Conservation (phyloP, 2,113 vertebrate species). For the Siphamia tubifer region DNA sequence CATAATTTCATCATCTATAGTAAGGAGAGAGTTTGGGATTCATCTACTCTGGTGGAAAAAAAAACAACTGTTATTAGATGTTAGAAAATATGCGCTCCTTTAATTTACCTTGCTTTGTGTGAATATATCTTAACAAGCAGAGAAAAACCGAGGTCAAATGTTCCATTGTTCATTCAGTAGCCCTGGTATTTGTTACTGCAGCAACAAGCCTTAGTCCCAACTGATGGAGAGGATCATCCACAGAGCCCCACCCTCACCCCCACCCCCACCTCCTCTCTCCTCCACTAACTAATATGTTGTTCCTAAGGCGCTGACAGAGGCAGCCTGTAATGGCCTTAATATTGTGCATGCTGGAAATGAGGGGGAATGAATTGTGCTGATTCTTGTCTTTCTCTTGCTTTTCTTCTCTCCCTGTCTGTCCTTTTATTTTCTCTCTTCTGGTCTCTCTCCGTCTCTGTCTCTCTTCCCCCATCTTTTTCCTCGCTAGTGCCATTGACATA, state of each 20-base stretch:
- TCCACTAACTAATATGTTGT: slow-evolving; percentile 72
- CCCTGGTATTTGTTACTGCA: slow-evolving; percentile 53
- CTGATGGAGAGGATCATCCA: slow-evolving; percentile 61
- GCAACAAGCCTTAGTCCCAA: slow-evolving; percentile 47
- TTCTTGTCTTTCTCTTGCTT: slow-evolving; percentile 58
- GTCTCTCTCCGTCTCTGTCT: neutral
- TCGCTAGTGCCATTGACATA: slow-evolving; percentile 7
- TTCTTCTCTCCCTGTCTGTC: slow-evolving; percentile 8
- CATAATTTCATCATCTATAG: too few relatives aligned
- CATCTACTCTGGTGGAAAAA: too few relatives aligned
- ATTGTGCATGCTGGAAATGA: slow-evolving; percentile 68
- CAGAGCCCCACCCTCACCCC: slow-evolving; percentile 2
- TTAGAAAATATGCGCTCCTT: too few relatives aligned
- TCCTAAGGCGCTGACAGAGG: slow-evolving; percentile 80
- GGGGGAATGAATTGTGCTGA: slow-evolving; percentile 83
- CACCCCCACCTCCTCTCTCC: slow-evolving; percentile 31
- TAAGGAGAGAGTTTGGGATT: too few relatives aligned
- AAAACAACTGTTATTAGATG: too few relatives aligned
- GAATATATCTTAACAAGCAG: too few relatives aligned
- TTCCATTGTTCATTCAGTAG: neutral
- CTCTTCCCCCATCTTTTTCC: neutral
- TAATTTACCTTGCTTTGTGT: too few relatives aligned
- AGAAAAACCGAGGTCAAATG: neutral
- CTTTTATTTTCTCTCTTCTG: slow-evolving; percentile 8
- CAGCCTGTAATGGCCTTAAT: slow-evolving; percentile 73